Conservation (phyloP, 2,797 vertebrate species). For the Rhynchotus rufescens region DNA sequence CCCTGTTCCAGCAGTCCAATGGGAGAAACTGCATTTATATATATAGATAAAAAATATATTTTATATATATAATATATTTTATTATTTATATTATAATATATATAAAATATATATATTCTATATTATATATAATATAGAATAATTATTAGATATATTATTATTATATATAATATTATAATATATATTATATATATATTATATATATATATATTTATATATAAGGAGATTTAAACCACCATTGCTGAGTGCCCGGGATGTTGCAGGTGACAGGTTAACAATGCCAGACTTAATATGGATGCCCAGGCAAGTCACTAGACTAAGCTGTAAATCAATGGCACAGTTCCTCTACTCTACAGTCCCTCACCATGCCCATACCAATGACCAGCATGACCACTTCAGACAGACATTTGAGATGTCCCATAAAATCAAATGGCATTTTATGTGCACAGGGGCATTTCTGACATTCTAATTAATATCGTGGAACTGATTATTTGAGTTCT, state of each 20-base stretch:
- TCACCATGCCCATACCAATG: background rate
- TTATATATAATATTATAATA: too few relatives aligned
- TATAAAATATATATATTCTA: too few relatives aligned
- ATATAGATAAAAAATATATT: too few relatives aligned
- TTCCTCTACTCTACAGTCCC: background rate
- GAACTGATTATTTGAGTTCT: background rate
- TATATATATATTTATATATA: too few relatives aligned
- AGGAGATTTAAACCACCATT: background rate
- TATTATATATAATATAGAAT: too few relatives aligned
- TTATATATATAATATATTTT: too few relatives aligned
- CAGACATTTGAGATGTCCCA: background rate
- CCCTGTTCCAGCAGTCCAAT: background rate
- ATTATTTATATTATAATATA: too few relatives aligned
- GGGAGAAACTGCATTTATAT: background rate
- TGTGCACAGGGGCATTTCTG: background rate
- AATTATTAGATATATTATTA: too few relatives aligned
- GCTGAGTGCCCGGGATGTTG: background rate
- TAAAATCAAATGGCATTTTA: background rate
- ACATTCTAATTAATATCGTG: background rate
- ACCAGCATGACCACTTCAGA: background rate
- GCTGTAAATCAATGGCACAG: background rate
- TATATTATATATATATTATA: too few relatives aligned
- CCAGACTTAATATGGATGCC: background rate
- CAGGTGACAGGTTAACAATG: background rate
- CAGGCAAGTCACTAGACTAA: background rate